Base-by-base conservation (phyloP, 2,113 vertebrate species). In the Proterorhinus semilunaris region DNA sequence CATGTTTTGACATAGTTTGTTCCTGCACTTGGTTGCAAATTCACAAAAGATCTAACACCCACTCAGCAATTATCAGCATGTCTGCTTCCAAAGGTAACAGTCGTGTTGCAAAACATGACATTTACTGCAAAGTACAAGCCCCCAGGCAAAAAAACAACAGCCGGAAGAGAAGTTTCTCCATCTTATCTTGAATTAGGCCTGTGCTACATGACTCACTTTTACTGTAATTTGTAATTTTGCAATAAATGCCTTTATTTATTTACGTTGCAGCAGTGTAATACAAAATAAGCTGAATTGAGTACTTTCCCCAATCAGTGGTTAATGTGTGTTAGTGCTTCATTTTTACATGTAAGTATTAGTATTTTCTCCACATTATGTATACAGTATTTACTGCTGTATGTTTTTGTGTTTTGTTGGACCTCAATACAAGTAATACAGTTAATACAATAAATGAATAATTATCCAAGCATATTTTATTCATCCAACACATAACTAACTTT, bases 1-100 rank as follows among this genome's bases (percentile, higher is more conserved):
- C 86, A 82, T 83, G 88, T 85, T 88, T 84, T 82, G 87, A 85
- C 84, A 79, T 74, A 86, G 78, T 82, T 83, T 80, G 68, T 69
- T 72, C 49, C 77, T 75, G 78, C 75, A 81, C 75, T 83, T 68
- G 79, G 82, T 77, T 86, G 69, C 71, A 85, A 81, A 79, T 81
- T 81, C 78, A 80, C 76, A 36, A 69, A 81, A 77, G 75, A 68
- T 57, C 72, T 62, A 65, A 88, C 83, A 82, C 86, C 83, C 78
- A 84, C 83, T 87, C 83, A 68, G 74, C 76, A 86, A 83, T 85
- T 86, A 83, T 75, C 67, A 71, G 71, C 68, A 68, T 47, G 76
- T 79, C 69, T 1, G 2, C 72, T 80, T 80, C 78, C 76, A 84
- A 86, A 84, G 80, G 80, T 83, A 82, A 81, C 69, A 71, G 57